These are phyloP conservation scores for Busseola fusca DNA, from an alignment of 2,888 invertebrate genomes.

Conservation along the genomic window DNA sequence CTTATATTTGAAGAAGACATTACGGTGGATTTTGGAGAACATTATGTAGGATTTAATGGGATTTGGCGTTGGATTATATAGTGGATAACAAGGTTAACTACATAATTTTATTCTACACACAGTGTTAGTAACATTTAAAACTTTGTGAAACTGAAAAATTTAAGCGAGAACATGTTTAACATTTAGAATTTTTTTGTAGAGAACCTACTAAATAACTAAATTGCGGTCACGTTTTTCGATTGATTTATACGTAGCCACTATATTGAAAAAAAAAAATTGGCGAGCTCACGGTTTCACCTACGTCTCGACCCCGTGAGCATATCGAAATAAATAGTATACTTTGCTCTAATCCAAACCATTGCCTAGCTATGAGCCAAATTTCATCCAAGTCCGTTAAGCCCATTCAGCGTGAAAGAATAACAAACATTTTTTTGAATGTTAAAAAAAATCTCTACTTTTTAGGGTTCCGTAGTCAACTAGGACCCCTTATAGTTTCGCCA, in stretches of 20 bases:
- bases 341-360: no score
- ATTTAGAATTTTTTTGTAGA: background rate
- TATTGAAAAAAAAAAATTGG: no score
- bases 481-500: no score
- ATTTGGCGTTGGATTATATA: conserved; percentile 6
- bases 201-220: no score
- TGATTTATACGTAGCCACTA: no score
- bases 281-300: background rate
- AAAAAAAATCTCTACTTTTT: no score
- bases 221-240: no score
- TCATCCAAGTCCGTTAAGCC: background rate
- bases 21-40: conserved; percentile 11
- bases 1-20: conserved; percentile 40
- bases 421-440: no score
- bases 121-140: background rate
- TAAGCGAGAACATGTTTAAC: background rate
- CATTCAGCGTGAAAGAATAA: background rate
- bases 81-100: background rate
- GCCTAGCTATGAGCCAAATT: background rate
- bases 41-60: conserved; percentile 23
- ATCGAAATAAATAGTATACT: background rate
- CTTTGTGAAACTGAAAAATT: background rate
- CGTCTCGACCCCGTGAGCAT: background rate
- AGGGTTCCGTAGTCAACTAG: no score
- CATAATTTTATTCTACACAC: background rate